Conservation (phyloP, 1,140 invertebrate genomes). For the Bombus confusus region DNA sequence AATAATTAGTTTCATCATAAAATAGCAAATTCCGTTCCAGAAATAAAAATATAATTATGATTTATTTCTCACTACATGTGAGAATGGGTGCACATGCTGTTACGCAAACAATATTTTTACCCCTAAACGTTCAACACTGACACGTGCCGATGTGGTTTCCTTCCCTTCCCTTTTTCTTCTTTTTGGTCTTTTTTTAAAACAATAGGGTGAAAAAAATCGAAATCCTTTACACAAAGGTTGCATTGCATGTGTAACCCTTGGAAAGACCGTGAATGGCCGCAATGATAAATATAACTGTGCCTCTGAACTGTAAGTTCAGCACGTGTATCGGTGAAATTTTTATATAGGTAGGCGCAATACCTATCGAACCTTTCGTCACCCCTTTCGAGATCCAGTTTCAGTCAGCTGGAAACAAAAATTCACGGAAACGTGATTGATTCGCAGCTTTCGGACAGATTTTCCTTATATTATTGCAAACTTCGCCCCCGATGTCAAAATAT, state of each 20-base stretch:
- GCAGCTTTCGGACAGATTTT: no score
- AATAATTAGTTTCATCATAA: neutral
- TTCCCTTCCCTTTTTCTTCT: neutral
- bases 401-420: neutral
- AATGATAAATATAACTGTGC: constrained; percentile 32
- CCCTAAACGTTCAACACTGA: neutral
- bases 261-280: constrained; percentile 5
- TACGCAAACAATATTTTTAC: constrained; percentile 15
- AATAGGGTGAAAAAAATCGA: constrained; percentile 16
- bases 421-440: neutral
- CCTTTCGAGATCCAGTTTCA: neutral
- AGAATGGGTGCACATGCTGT: no score
- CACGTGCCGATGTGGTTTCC: neutral
- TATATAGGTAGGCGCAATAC: neutral
- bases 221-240: constrained; percentile 30
- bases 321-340: constrained; percentile 41
- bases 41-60: neutral
- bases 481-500: no score
- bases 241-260: constrained; percentile 24
- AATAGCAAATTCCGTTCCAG: neutral
- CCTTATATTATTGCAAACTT: neutral
- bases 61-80: neutral
- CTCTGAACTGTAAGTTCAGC: constrained; percentile 21
- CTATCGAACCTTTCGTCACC: neutral
- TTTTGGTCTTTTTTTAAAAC: neutral